These are phyloP conservation scores for Tapirus terrestris DNA, from an alignment of 2,113 vertebrate genomes.

Conservation along the genomic window DNA sequence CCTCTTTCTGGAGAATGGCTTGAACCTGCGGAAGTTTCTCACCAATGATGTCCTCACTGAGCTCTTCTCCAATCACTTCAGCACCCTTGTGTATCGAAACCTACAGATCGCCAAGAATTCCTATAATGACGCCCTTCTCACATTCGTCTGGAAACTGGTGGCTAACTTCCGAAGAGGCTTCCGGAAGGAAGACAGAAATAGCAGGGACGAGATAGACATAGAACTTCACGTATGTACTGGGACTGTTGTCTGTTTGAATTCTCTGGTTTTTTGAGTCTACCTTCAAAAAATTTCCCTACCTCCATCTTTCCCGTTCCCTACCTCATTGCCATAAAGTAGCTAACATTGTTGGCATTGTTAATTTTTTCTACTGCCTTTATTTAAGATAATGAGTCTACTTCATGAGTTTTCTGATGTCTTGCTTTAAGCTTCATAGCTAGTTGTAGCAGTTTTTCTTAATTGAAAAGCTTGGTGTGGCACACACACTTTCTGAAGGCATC, in stretches of 20 bases:
- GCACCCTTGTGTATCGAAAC: constrained; percentile 91
- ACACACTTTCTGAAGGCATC: background rate
- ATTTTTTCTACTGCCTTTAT: background rate
- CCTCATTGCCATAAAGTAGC: background rate
- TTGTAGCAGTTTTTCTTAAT: background rate
- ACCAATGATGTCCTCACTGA: constrained; percentile 89
- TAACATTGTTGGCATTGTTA: rapidly evolving
- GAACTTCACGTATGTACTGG: constrained; percentile 79
- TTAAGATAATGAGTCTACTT: background rate
- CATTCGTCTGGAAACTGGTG: constrained; percentile 89
- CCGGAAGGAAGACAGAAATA: constrained; percentile 87
- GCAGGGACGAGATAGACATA: constrained; percentile 85
- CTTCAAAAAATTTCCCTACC: background rate
- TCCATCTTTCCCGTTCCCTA: background rate
- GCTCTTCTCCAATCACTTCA: constrained; percentile 91
- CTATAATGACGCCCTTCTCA: constrained; percentile 88
- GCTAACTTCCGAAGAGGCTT: constrained; percentile 87
- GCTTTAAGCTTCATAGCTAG: background rate
- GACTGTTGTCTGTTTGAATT: background rate
- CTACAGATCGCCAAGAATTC: constrained; percentile 90
- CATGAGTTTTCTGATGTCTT: background rate
- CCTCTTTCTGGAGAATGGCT: constrained; percentile 95
- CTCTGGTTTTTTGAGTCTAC: background rate
- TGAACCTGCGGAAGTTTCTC: constrained; percentile 93
- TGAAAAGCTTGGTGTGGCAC: background rate